Base-by-base conservation (phyloP, 2,113 vertebrate species). In the Scartelaos histophorus region DNA sequence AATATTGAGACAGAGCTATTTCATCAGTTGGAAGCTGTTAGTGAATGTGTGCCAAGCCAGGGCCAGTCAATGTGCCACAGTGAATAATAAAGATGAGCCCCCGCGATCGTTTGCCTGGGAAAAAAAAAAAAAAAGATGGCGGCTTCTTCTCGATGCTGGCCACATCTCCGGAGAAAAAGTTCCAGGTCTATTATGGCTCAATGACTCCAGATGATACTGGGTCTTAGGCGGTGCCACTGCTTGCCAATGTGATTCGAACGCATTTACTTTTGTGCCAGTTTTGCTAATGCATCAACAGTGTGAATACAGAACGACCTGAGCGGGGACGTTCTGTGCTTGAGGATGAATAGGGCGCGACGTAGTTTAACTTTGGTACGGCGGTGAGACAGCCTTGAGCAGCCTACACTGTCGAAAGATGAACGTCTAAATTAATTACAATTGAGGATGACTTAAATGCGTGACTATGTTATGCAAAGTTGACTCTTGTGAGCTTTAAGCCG, bases 11-110 rank as follows among this genome's bases (percentile, higher is more conserved):
- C 46, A 49, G 66, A 68, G 66, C 65, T 66, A 66, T 66, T 66
- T 66, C 65, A 66, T 66, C 65, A 66, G 65, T 66, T 66, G 65
- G 65, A 66, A 66, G 38, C 65, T 46, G 65, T 66, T 66, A 66
- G 38, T n/a, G 43, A 13, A 43, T 15, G 38, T 24, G 65, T 66
- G 65, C 65, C 65, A 66, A 47, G 21, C 19, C 65, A 12, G 65
- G 43, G 65, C 65, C 21, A 66, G 65, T 66, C 65, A 66, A 43
- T 21, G 22, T 53, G 66, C 66, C 66, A 68, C 24, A 29, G 66
- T 68, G 66, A 67, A 68, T 68, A 68, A 68, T 68, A 68, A 53
- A 68, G 66, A 68, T 13, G 66, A 67, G 66, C 66, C 45, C 43
- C 53, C 45, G 25, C 45, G 15, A 67, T 25, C 11, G 45, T 4